phyloP scores from a whole-genome alignment of 1,140 invertebrate species.

The Drosophila persimilis region DNA sequence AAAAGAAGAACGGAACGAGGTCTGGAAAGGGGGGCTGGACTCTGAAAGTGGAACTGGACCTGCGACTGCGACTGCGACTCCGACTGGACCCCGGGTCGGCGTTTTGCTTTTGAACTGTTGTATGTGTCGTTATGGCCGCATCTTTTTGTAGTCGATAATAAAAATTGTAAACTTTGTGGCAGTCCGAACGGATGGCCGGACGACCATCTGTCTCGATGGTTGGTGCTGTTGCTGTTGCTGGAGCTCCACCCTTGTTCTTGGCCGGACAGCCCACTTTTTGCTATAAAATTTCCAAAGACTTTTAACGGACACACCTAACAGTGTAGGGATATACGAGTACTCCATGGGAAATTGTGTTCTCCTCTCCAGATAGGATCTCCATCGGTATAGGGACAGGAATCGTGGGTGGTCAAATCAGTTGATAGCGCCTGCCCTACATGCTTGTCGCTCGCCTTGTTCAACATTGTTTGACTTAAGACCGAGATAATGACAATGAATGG shows the following conservation, averaged over 20 bases:
- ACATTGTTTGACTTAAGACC: constrained; percentile 57
- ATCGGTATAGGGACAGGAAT: neutral
- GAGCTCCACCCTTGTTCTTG: constrained; percentile 26
- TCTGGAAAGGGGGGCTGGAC: neutral
- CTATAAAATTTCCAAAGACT: constrained; percentile 29
- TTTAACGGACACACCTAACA: constrained; percentile 19
- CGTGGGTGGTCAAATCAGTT: constrained; percentile 49
- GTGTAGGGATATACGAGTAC: neutral
- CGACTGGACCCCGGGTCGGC: constrained; percentile 17
- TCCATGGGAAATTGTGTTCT: constrained; percentile 23
- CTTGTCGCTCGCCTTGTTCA: constrained; percentile 48
- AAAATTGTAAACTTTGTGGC: constrained; percentile 67
- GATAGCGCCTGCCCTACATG: constrained; percentile 61
- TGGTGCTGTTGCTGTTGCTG: constrained; percentile 1
- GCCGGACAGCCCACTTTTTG: constrained; percentile 32
- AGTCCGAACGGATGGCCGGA: constrained; percentile 9
- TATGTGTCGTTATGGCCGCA: constrained; percentile 46
- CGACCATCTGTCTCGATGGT: constrained; percentile 11
- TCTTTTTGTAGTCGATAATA: constrained; percentile 67
- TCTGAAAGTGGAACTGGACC: constrained; percentile 15
- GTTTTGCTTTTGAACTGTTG: constrained; percentile 39
- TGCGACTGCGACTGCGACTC: neutral
- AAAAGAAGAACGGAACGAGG: constrained; percentile 26
- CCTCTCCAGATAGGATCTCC: neutral
- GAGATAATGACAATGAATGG: constrained; percentile 10